phyloP scores from a whole-genome alignment of 1,140 invertebrate species.

The Potamilus streckersoni region DNA sequence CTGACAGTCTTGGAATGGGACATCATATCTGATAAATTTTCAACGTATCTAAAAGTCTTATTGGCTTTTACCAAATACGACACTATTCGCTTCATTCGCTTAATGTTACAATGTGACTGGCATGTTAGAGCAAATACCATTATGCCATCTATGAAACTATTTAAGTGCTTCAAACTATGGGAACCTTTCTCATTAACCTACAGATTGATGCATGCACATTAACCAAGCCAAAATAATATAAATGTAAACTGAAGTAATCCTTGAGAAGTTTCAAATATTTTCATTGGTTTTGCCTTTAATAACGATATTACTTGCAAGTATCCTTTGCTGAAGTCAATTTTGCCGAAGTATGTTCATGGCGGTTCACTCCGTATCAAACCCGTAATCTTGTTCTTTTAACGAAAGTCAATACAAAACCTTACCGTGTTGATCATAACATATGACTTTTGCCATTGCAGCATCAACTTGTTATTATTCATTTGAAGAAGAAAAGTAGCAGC shows the following conservation, averaged over 20 bases:
- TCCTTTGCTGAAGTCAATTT: constrained; percentile 68
- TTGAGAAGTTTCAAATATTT: constrained; percentile 39
- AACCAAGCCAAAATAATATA: constrained; percentile 54
- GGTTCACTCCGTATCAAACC: constrained; percentile 13
- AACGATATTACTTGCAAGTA: constrained; percentile 67
- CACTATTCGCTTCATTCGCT: too few relatives aligned
- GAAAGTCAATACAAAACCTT: constrained; percentile 69
- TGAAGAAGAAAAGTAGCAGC: constrained; percentile 16
- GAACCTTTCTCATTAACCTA: constrained; percentile 41
- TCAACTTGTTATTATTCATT: constrained; percentile 26
- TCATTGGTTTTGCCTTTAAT: constrained; percentile 24
- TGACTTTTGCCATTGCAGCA: constrained; percentile 19
- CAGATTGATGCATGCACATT: constrained; percentile 49
- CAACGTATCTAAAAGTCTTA: too few relatives aligned
- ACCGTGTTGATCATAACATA: constrained; percentile 55
- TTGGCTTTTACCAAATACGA: too few relatives aligned
- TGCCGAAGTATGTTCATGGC: constrained; percentile 41
- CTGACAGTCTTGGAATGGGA: too few relatives aligned
- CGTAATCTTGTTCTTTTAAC: constrained; percentile 23
- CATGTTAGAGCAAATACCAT: constrained; percentile 19
- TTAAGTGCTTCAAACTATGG: constrained; percentile 11
- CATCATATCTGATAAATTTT: too few relatives aligned
- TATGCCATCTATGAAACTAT: constrained; percentile 32
- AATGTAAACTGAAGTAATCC: not conserved
- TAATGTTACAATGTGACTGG: constrained; percentile 29